Percentiles rank a stretch among this genome's conserved stretches.
phyloP scores from a whole-genome alignment of 1,140 invertebrate genomes.

The Zaprionus kolodkinae region DNA sequence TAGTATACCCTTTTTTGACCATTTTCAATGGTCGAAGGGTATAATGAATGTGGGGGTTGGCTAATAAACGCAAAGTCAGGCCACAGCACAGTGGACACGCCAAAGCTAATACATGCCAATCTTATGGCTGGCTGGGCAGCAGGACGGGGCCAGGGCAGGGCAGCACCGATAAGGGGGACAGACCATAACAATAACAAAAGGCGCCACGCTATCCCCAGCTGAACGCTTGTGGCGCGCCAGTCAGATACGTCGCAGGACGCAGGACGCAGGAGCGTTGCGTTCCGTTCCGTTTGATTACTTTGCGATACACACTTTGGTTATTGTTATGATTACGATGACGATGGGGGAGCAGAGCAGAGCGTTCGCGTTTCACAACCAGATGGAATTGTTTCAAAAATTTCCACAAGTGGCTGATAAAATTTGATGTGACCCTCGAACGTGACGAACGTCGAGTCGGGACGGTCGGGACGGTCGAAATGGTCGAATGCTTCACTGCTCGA shows the following conservation, averaged over 20 bases:
- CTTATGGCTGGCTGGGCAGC: conserved; percentile 31
- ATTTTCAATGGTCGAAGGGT: no score
- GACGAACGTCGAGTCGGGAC: conserved; percentile 43
- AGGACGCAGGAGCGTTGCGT: neutral
- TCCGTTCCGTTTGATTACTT: conserved; percentile 65
- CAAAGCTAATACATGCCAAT: conserved; percentile 67
- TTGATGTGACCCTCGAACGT: conserved; percentile 62
- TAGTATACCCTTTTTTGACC: no score
- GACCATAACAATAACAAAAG: conserved; percentile 3
- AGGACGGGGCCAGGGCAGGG: conserved; percentile 3
- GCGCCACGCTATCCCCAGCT: conserved; percentile 2
- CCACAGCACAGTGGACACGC: conserved; percentile 56
- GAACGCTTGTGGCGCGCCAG: conserved; percentile 9
- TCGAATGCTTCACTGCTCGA: neutral
- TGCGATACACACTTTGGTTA: conserved; percentile 62
- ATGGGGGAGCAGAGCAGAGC: neutral
- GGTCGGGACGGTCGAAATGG: conserved; percentile 20
- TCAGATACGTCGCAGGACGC: conserved; percentile 23
- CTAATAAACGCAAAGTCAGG: conserved; percentile 67
- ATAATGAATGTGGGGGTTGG: no score
- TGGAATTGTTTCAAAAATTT: conserved; percentile 67
- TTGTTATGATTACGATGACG: conserved; percentile 48
- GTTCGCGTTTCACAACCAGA: conserved; percentile 41
- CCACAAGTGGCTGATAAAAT: conserved; percentile 82
- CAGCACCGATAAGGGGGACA: neutral